Evolutionary conservation across 2,113 vertebrate species (phyloP).

Genomic region (Atractosteus spatula): DNA sequence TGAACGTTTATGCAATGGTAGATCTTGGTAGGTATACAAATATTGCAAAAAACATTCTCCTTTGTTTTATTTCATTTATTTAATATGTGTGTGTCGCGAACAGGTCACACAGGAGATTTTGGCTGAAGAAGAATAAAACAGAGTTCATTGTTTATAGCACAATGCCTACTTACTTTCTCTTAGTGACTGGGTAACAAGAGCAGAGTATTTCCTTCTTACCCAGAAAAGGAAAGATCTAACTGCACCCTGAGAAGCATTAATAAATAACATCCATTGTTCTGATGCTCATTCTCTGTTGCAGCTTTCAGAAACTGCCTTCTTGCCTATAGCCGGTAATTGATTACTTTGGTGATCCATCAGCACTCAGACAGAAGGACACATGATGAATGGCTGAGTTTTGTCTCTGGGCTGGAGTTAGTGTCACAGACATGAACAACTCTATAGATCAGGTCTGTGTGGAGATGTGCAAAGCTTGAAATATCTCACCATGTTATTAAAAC

Average conservation of each 20-base stretch:
- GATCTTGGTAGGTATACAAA: no score
- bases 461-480: slow-evolving; percentile 1
- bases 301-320: not conserved
- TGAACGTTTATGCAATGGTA: no score
- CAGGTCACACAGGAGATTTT: no score
- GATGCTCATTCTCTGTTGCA: not conserved
- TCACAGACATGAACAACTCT: not conserved
- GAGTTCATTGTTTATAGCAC: no score
- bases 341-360: slow-evolving; percentile 7
- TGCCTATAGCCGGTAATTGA: slow-evolving; percentile 2
- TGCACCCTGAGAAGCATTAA: not conserved
- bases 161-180: no score
- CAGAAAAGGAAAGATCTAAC: no score
- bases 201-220: no score
- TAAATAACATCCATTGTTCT: not conserved
- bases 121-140: no score
- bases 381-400: slow-evolving; percentile 21
- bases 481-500: slow-evolving; percentile 12
- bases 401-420: not conserved
- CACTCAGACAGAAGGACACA: not conserved
- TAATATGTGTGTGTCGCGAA: no score
- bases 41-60: no score
- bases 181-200: no score
- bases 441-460: not conserved
- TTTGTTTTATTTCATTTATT: no score